Percentiles rank a stretch among this genome's conserved stretches.
Conservation (phyloP, 2,797 vertebrate genomes). For the Parambassis ranga region DNA sequence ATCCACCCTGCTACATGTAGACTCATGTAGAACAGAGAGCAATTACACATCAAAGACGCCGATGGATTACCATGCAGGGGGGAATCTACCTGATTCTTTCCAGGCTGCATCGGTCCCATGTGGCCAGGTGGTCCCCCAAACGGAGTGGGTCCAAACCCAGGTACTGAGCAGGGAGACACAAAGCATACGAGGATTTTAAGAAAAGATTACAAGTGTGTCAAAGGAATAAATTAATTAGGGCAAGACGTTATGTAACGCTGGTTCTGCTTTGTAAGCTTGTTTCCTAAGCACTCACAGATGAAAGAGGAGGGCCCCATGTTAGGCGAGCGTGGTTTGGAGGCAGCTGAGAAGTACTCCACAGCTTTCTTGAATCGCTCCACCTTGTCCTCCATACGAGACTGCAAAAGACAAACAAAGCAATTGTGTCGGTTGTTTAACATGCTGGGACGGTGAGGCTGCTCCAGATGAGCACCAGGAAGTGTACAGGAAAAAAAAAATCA, state of each 20-base stretch:
- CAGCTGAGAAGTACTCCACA: constrained; percentile 92
- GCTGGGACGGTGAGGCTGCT: neutral
- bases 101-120: constrained; percentile 84
- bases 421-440: neutral
- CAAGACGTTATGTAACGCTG: neutral
- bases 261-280: neutral
- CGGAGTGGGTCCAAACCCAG: constrained; percentile 86
- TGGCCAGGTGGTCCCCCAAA: constrained; percentile 87
- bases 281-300: constrained; percentile 81
- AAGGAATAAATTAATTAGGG: neutral
- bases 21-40: constrained; percentile 12
- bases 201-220: neutral
- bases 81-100: constrained; percentile 85
- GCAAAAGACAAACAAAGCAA: constrained; percentile 21
- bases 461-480: too few relatives aligned
- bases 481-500: too few relatives aligned
- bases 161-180: constrained; percentile 61
- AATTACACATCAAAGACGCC: neutral
- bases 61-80: neutral
- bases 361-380: constrained; percentile 93
- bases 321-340: constrained; percentile 87
- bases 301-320: constrained; percentile 86
- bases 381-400: constrained; percentile 95
- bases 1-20: constrained; percentile 19
- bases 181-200: neutral